Conservation (phyloP, 2,113 vertebrate species). For the Sinocyclocheilus anophthalmus region DNA sequence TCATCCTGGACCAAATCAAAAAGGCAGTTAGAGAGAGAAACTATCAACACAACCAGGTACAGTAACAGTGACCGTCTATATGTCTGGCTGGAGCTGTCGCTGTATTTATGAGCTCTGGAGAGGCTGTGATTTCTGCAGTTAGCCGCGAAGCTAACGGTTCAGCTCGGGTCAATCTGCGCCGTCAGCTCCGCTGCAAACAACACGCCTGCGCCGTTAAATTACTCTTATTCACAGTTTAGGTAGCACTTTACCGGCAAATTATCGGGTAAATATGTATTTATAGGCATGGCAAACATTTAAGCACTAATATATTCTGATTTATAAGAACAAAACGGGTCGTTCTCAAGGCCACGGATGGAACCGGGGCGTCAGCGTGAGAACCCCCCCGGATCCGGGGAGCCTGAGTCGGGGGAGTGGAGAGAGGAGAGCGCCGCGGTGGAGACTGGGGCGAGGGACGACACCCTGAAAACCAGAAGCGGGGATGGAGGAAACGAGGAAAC, state of each 20-base stretch:
- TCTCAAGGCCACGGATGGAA: constrained; percentile 70
- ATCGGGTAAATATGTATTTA: neutral
- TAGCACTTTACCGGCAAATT: neutral
- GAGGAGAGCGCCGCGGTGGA: constrained; percentile 71
- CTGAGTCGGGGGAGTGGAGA: constrained; percentile 53
- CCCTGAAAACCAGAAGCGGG: constrained; percentile 43
- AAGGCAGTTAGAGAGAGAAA: neutral
- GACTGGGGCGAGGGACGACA: constrained; percentile 54
- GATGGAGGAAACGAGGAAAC: constrained; percentile 51
- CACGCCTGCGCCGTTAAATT: neutral
- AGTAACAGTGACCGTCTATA: neutral
- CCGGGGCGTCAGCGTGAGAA: constrained; percentile 68
- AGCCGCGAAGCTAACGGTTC: constrained; percentile 16
- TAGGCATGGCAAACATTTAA: constrained; percentile 9
- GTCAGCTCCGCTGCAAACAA: neutral
- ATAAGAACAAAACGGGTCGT: neutral
- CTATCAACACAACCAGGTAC: neutral
- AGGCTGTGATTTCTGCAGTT: constrained; percentile 6
- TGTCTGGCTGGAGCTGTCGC: neutral
- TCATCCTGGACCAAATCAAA: neutral
- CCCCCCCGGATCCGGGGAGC: constrained; percentile 66
- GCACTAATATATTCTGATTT: neutral
- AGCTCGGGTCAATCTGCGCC: constrained; percentile 22
- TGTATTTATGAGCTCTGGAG: constrained; percentile 5
- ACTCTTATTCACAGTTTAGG: neutral